These are phyloP conservation scores for Aeoliscus strigatus DNA, from an alignment of 2,797 vertebrate species.

Conservation along the genomic window DNA sequence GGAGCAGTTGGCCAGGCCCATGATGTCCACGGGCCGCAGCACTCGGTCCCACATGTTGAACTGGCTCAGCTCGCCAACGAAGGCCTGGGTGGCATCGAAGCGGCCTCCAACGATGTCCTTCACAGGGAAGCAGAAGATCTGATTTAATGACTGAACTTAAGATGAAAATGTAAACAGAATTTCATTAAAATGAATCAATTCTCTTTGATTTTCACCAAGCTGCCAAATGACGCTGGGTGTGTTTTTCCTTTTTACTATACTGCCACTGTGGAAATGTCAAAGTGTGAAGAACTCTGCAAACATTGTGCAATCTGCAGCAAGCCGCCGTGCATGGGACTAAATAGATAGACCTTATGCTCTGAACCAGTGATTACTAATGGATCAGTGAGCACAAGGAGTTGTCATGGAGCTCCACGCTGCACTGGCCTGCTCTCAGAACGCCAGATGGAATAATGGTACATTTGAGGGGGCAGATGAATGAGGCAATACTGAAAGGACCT, in stretches of 20 bases:
- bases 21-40: conserved; percentile 86
- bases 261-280: conserved; percentile 22
- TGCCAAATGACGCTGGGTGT: conserved; percentile 3
- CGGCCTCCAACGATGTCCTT: conserved; percentile 94
- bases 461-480: conserved; percentile 34
- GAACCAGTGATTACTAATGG: conserved; percentile 9
- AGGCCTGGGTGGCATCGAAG: conserved; percentile 97
- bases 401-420: conserved; percentile 23
- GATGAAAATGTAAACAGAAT: conserved; percentile 13
- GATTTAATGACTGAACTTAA: not conserved
- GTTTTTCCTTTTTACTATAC: conserved; percentile 11
- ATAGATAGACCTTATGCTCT: too few relatives aligned
- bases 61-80: conserved; percentile 96
- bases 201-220: conserved; percentile 42
- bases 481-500: conserved; percentile 35
- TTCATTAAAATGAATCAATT: conserved; percentile 39
- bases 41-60: conserved; percentile 99
- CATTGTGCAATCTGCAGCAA: conserved; percentile 39
- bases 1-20: conserved; percentile 93
- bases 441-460: conserved; percentile 21
- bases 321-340: too few relatives aligned
- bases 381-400: conserved; percentile 20
- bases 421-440: conserved; percentile 18
- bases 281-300: conserved; percentile 1
- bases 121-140: conserved; percentile 13